Evolutionary conservation across 37 sponge, comb jelly and placozoan species (phyloP), one percentile per base, ranked within the genome.

Genomic region (Oopsacas minuta): DNA sequence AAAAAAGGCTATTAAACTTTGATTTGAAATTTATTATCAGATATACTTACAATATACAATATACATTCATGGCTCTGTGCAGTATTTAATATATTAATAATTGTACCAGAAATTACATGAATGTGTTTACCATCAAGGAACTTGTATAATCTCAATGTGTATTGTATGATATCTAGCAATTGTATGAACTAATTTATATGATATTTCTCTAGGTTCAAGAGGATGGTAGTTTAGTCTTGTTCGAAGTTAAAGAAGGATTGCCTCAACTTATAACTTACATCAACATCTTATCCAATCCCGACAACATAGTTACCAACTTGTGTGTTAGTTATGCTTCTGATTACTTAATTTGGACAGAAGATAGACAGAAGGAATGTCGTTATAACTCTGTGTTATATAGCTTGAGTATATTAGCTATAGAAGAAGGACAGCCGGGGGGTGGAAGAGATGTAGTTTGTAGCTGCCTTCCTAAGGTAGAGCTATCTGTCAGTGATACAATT

Each of bases 1-100:
- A 61, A 61, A 34, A 61, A 61, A 61, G 75, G 75, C 75, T 61
- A 61, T 61, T 61, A 61, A n/a, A n/a, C n/a, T n/a, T n/a, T n/a
- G n/a, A n/a, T n/a, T n/a, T n/a, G n/a, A n/a, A n/a, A n/a, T n/a
- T n/a, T n/a, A n/a, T n/a, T n/a, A n/a, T n/a, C n/a, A n/a, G n/a
- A n/a, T n/a, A n/a, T n/a, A n/a, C n/a, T n/a, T n/a, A n/a, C n/a
- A n/a, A n/a, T n/a, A n/a, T n/a, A n/a, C n/a, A n/a, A n/a, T n/a
- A n/a, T n/a, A n/a, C n/a, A n/a, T n/a, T n/a, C n/a, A n/a, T n/a
- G n/a, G n/a, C n/a, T n/a, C n/a, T n/a, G n/a, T n/a, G n/a, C n/a
- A n/a, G n/a, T n/a, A n/a, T n/a, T n/a, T n/a, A n/a, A n/a, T n/a
- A n/a, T n/a, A n/a, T n/a, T n/a, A n/a, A n/a, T n/a, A n/a, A n/a